Conservation (phyloP, 2,797 vertebrate species). For the Spea hammondii region DNA sequence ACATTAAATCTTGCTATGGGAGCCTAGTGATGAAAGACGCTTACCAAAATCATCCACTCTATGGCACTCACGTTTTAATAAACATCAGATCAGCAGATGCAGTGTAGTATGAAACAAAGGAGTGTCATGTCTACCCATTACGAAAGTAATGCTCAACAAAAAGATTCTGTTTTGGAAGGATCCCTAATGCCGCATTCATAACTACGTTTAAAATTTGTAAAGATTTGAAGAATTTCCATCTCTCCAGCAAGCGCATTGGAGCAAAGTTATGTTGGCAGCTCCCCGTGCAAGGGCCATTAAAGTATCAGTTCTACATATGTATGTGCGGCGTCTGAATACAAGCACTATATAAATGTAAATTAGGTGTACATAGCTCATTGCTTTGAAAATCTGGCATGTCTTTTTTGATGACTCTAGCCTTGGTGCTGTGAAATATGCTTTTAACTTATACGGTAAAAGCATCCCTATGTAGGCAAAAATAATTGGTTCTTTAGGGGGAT, state of each 20-base stretch:
- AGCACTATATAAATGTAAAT: constrained; percentile 49
- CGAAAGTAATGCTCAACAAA: too few relatives aligned
- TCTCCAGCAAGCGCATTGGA: neutral
- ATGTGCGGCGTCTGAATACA: constrained; percentile 5
- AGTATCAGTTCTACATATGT: constrained; percentile 23
- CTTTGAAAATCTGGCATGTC: constrained; percentile 38
- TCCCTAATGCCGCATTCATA: too few relatives aligned
- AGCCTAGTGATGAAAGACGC: too few relatives aligned
- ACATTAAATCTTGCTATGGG: too few relatives aligned
- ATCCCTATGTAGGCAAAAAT: constrained; percentile 26
- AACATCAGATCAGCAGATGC: too few relatives aligned
- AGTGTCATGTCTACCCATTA: too few relatives aligned
- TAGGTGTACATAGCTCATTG: constrained; percentile 24
- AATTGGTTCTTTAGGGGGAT: constrained; percentile 44
- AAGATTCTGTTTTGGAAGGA: too few relatives aligned
- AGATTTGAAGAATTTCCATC: neutral
- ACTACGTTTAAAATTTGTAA: too few relatives aligned
- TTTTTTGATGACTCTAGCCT: constrained; percentile 39
- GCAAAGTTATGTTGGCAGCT: neutral
- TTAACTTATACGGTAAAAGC: constrained; percentile 34
- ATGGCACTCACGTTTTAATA: too few relatives aligned
- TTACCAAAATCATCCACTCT: too few relatives aligned
- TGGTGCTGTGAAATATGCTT: constrained; percentile 40
- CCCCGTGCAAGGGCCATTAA: neutral
- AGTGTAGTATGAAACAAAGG: too few relatives aligned